Evolutionary conservation across 1,140 invertebrate genomes (phyloP), one percentile per base, ranked within the genome.

Genomic region (Psilanteris sp.): DNA sequence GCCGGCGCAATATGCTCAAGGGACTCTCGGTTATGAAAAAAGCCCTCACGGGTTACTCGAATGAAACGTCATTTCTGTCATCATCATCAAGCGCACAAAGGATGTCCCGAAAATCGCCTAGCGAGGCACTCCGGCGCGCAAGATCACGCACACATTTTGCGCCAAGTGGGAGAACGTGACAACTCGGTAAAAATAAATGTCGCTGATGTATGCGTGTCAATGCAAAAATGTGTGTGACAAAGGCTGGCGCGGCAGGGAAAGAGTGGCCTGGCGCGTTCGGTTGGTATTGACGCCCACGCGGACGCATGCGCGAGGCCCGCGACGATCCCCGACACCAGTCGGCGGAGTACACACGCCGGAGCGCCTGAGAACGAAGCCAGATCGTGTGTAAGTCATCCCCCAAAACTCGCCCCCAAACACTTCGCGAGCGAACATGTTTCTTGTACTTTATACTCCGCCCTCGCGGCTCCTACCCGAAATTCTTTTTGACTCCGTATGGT

Each of bases 201-300:
- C 55, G 57, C 15, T 71, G 67, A 52, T 67, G 71, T 67, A 39
- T 43, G 59, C 36, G 61, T 46, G 54, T 66, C 46, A 20, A 54
- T 50, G 64, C 18, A 39, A 75, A 75, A 79, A 54, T 79, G 34
- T 75, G 78, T 78, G 79, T 72, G 79, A 81, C 80, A 84, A 84
- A 83, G 79, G 80, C 79, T 61, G 75, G 14, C 29, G 29, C 34
- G 15, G 18, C 37, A 48, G 75, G 71, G 80, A 83, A 84, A 85
- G 81, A 83, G 82, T 85, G 79, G 82, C 48, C 14, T 50, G 50
- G 54, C 73, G 77, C 71, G 80, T 79, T 75, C 81, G 70, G 79
- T 59, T 70, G 79, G 85, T 86, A 86, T 86, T 86, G 84, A 87
- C 85, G 83, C 79, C 83, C 80, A 77, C 75, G 77, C 66, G 61